Percentiles rank a stretch among this genome's conserved stretches.
Conservation (phyloP, 2,888 invertebrate species). For the Drosophila greeni region DNA sequence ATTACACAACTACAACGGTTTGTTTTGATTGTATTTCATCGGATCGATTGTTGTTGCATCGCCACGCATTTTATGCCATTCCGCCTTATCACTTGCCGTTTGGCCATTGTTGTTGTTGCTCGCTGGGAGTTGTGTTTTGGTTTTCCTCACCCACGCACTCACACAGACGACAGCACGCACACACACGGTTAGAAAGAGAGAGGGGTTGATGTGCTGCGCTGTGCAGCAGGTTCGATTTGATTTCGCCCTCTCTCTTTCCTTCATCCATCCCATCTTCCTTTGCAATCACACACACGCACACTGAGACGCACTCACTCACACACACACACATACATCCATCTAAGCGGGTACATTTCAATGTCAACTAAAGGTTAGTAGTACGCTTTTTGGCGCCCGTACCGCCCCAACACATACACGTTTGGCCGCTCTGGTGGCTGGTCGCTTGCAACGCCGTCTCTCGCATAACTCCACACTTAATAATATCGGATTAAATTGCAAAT, state of each 20-base stretch:
- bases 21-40: conserved; percentile 30
- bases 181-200: conserved; percentile 7
- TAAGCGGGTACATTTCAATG: conserved; percentile 77
- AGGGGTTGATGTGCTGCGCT: conserved; percentile 2
- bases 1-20: conserved; percentile 67
- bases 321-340: conserved; percentile 32
- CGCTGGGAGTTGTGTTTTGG: conserved; percentile 34
- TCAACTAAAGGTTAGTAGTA: conserved; percentile 79
- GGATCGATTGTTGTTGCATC: conserved; percentile 28
- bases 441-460: conserved; percentile 41
- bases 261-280: conserved; percentile 42
- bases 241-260: conserved; percentile 34
- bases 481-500: conserved; percentile 47
- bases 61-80: conserved; percentile 20
- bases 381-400: conserved; percentile 36
- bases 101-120: conserved; percentile 19
- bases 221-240: conserved; percentile 29
- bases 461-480: conserved; percentile 51
- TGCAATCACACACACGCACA: conserved; percentile 46
- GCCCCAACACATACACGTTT: conserved; percentile 49
- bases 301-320: conserved; percentile 25
- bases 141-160: conserved; percentile 9
- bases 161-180: conserved; percentile 1
- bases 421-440: conserved; percentile 44
- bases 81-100: conserved; percentile 22